These are phyloP conservation scores for Trichomalopsis sarcophagae DNA, from an alignment of 1,140 invertebrate species.

Conservation along the genomic window DNA sequence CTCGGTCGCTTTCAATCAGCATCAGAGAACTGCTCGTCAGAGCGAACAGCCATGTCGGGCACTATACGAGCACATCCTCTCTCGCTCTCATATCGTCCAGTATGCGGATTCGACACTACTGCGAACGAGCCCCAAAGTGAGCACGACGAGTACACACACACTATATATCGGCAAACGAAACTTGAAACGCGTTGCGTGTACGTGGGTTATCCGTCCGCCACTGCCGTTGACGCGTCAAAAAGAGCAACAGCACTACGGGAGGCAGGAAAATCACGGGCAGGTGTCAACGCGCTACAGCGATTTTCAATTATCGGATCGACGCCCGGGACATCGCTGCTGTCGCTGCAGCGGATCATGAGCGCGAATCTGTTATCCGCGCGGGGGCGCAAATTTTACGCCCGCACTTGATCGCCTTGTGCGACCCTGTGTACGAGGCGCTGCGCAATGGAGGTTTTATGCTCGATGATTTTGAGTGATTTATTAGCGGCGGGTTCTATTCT, in stretches of 20 bases:
- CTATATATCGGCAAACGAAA: not conserved
- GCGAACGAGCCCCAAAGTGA: not conserved
- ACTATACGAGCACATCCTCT: not conserved
- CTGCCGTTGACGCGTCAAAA: not conserved
- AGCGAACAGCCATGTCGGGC: too few relatives aligned
- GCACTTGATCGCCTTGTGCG: not conserved
- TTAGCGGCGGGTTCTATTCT: too few relatives aligned
- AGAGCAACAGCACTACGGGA: not conserved
- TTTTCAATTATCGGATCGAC: slow-evolving; percentile 46
- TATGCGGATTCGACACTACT: too few relatives aligned
- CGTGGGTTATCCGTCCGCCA: not conserved
- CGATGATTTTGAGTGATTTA: too few relatives aligned
- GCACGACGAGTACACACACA: not conserved
- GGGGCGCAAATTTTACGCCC: not conserved
- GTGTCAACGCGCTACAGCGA: slow-evolving; percentile 38
- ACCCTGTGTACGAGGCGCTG: not conserved
- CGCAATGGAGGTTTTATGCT: not conserved
- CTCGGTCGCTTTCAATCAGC: too few relatives aligned
- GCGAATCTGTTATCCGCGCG: slow-evolving; percentile 18
- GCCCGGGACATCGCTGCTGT: not conserved
- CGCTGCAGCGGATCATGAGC: slow-evolving; percentile 7
- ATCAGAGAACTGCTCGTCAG: too few relatives aligned
- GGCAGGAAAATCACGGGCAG: not conserved
- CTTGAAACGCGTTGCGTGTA: slow-evolving; percentile 44
- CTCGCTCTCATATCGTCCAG: not conserved